Evolutionary conservation across 1,140 invertebrate genomes (phyloP).

Genomic region (Ceratosolen solmsi): DNA sequence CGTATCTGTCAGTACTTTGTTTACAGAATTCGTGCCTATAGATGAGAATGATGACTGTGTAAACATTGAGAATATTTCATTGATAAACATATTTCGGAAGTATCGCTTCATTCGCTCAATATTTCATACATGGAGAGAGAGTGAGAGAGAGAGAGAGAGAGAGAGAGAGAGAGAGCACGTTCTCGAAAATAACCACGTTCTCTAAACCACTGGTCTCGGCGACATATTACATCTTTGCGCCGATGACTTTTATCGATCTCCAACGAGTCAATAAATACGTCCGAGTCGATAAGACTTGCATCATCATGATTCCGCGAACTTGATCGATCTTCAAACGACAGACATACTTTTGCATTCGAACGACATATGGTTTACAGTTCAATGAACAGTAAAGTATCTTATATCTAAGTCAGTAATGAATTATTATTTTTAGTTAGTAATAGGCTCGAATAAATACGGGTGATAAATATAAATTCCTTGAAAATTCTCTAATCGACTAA

Average conservation of each 20-base stretch:
- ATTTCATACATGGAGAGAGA: no score
- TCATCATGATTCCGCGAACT: no score
- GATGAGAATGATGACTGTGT: not conserved
- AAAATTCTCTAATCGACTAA: no score
- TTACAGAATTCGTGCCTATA: no score
- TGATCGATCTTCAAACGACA: slow-evolving; percentile 2
- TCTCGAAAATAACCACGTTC: not conserved
- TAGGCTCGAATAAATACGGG: no score
- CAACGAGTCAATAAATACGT: slow-evolving; percentile 22
- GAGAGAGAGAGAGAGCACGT: not conserved
- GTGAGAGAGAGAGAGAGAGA: no score
- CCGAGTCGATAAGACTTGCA: not conserved
- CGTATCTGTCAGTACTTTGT: no score
- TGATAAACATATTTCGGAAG: not conserved
- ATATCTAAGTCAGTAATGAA: no score
- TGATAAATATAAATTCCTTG: no score
- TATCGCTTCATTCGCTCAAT: not conserved
- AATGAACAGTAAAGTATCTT: slow-evolving; percentile 1
- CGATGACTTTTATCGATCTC: slow-evolving; percentile 3
- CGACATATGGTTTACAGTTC: not conserved
- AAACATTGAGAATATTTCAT: not conserved
- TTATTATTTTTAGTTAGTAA: no score
- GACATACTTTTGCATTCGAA: not conserved
- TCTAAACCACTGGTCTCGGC: not conserved
- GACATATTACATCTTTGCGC: not conserved